Conservation (phyloP, 2,797 vertebrate species). For the Anabas testudineus region DNA sequence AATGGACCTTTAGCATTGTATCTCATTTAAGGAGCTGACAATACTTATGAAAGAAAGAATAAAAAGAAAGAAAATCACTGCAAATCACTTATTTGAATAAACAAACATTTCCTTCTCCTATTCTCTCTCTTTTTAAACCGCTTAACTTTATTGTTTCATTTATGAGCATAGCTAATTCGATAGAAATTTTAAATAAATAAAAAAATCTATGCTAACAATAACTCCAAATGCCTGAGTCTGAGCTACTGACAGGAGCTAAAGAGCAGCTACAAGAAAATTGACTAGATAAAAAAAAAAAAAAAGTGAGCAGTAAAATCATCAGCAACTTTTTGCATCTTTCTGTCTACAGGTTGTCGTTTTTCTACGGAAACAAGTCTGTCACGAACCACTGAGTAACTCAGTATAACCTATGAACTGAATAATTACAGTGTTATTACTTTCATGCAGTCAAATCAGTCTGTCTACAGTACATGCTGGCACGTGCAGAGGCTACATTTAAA, state of each 20-base stretch:
- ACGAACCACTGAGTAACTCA: conserved; percentile 7
- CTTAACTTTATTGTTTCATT: background rate
- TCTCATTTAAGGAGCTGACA: too few relatives aligned
- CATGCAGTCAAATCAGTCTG: conserved; percentile 7
- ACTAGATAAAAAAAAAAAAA: conserved; percentile 7
- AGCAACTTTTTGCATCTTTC: background rate
- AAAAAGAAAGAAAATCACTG: too few relatives aligned
- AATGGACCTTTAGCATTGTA: too few relatives aligned
- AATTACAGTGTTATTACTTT: conserved; percentile 27
- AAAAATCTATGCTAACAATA: background rate
- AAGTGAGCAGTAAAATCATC: background rate
- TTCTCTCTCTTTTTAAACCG: too few relatives aligned
- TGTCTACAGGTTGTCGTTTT: background rate
- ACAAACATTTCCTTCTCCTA: too few relatives aligned
- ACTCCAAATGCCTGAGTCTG: background rate
- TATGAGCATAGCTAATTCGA: too few relatives aligned
- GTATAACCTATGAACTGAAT: background rate
- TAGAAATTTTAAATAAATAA: background rate
- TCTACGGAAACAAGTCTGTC: background rate
- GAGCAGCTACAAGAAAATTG: too few relatives aligned
- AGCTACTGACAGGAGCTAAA: background rate
- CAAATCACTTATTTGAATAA: too few relatives aligned
- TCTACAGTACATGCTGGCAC: background rate
- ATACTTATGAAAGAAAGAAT: too few relatives aligned
- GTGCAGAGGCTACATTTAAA: background rate